These are phyloP conservation scores for Linepithema humile DNA, from an alignment of 1,140 invertebrate genomes.

Conservation along the genomic window DNA sequence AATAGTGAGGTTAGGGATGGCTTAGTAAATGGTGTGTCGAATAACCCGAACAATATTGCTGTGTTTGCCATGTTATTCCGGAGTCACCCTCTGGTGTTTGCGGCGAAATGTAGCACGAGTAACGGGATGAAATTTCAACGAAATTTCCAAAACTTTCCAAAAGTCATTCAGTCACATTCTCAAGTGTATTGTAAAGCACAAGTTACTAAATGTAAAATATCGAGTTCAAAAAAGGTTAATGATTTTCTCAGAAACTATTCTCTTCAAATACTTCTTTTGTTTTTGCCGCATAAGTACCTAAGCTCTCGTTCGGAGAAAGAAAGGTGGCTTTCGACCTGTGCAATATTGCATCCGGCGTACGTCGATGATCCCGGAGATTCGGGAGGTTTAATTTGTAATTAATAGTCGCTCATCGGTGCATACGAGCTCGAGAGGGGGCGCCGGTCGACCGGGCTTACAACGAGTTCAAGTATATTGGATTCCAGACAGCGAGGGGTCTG, in stretches of 20 bases:
- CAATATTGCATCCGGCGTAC: constrained; percentile 26
- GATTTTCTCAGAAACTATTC: too few species aligned
- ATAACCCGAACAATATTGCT: constrained; percentile 75
- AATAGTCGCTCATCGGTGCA: constrained; percentile 72
- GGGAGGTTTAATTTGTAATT: constrained; percentile 74
- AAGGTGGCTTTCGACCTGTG: background rate
- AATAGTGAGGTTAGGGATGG: constrained; percentile 39
- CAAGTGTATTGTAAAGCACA: too few species aligned
- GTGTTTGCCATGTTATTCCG: constrained; percentile 69
- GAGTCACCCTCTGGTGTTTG: constrained; percentile 56
- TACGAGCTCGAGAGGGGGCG: constrained; percentile 56
- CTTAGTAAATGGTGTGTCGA: constrained; percentile 73
- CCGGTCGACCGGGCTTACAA: constrained; percentile 70
- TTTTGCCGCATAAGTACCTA: background rate
- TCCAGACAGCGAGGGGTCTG: constrained; percentile 72
- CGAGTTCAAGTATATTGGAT: constrained; percentile 79
- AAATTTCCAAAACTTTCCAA: too few species aligned
- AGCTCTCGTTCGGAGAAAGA: background rate
- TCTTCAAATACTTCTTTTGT: too few species aligned
- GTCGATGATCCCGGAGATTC: constrained; percentile 43
- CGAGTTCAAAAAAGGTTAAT: too few species aligned
- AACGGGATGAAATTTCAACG: background rate
- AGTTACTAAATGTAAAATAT: too few species aligned
- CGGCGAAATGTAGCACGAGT: background rate
- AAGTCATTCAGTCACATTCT: too few species aligned